Base-by-base conservation (phyloP, 2,888 invertebrate species). In the Tryphoninae sp. region DNA sequence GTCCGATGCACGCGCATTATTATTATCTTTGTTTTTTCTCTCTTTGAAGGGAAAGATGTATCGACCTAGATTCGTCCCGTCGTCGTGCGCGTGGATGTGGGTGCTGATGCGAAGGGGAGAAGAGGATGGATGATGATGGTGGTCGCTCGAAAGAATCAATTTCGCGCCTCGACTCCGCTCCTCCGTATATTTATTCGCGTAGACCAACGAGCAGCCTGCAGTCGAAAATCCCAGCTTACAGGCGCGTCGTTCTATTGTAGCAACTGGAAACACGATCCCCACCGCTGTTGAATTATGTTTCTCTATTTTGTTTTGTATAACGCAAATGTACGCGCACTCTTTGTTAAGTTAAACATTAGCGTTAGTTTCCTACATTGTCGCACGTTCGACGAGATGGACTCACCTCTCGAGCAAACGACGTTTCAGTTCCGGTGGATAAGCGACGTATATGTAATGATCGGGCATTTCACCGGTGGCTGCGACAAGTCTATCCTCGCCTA, bases 391-490 rank as follows among this genome's bases (percentile, higher is more conserved):
- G n/a, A 49, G 3, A 58, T 8, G 9, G 78, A 88, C 89, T 86
- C 94, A 96, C 96, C 96, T 96, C 93, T 97, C 97, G 87, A 97
- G 93, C 88, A 97, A 94, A 84, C 97, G 94, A 88, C 96, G 94
- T 92, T 97, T 97, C 83, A 97, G 93, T 92, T 97, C 97, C 53
- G 96, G 96, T 86, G 97, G 97, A 93, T 97, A 97, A 73, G 96
- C 96, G 86, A 97, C 97, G 92, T 97, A 97, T 89, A 97, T 97
- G 92, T 97, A 97, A 91, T 96, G 96, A 84, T 93, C 93, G n/a
- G 90, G 88, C 86, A 89, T 86, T 3, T 90, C 89, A 33, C 89
- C 89, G 74, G 84, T 86, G n/a, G 88, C 84, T 4, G 84, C 80
- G 7, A 88, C 86, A 42, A 87, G 55, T 42, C 86, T 78, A 26